Evolutionary conservation across 2,797 vertebrate genomes (phyloP).

Genomic region (Coccyzus lansbergi): DNA sequence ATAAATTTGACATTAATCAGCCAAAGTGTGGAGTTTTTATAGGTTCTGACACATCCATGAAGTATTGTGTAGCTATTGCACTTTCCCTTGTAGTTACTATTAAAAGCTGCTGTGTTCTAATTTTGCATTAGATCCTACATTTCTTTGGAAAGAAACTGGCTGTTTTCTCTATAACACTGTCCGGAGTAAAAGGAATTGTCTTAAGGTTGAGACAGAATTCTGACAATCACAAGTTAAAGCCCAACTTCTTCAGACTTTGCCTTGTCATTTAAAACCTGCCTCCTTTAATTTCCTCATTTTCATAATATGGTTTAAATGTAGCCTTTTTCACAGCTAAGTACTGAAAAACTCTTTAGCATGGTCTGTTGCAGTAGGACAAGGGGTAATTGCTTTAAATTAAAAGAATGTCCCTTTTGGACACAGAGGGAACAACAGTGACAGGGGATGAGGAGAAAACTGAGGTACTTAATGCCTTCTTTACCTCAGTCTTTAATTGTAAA

Average conservation of each 20-base stretch:
- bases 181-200: background rate
- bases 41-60: background rate
- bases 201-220: background rate
- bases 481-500: too few species aligned
- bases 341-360: too few species aligned
- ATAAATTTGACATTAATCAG: conserved; percentile 27
- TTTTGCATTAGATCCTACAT: background rate
- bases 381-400: too few species aligned
- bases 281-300: background rate
- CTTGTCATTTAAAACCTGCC: background rate
- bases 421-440: too few species aligned
- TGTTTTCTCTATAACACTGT: background rate
- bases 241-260: background rate
- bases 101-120: background rate
- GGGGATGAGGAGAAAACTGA: too few species aligned
- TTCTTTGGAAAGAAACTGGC: background rate
- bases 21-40: background rate
- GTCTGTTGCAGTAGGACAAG: too few species aligned
- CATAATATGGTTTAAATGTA: background rate
- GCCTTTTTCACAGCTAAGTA: background rate
- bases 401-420: too few species aligned
- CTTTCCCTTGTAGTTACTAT: background rate
- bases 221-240: background rate
- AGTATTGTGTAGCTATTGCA: background rate
- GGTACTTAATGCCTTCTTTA: too few species aligned